Base-by-base conservation (phyloP, 1,140 invertebrate species). In the Conus betulinus region DNA sequence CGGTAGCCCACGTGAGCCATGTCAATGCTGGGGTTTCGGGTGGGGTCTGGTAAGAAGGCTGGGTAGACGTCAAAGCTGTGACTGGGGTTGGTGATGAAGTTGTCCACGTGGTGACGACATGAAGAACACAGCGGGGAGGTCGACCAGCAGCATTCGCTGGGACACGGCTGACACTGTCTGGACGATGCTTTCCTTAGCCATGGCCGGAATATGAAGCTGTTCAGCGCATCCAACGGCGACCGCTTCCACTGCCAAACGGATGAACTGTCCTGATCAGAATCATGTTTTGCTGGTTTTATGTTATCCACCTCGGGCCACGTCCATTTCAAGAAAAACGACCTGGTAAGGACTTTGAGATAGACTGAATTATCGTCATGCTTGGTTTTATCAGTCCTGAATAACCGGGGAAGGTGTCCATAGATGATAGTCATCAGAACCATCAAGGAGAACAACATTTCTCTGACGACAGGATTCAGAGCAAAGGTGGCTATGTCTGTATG, bases 1-100 rank as follows among this genome's bases (percentile, higher is more conserved):
- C 85, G 85, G 74, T 87, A 87, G 7, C 85, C 85, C 10, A 87
- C 71, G 53, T 57, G 74, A 25, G 85, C 85, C 39, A 87, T 17
- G 52, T 87, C 85, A 8, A 55, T 71, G 51, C 17, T 60, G 52
- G 71, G 85, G 74, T 78, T 79, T 13, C 52, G 17, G 53, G 71
- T 55, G 2, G 85, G 67, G 85, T 87, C 74, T 17, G 85, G 85
- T 13, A 87, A 39, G 85, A 87, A 87, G 27, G 74, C 85, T 55
- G 85, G 85, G n/a, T 23, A 63, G 8, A 85, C 84, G 20, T 53
- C 10, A 0, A 85, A 15, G 3, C 51, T 53, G 51, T 17, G 79
- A 5, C 13, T 10, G 25, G 27, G 1, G 23, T 17, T 39, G 15
- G 79, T 51, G 17, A 10, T 15, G 51, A 81, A 81, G 79, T 52